Evolutionary conservation across 2,113 vertebrate genomes (phyloP), one percentile per base, ranked within the genome.

Genomic region (Malurus cyaneus): DNA sequence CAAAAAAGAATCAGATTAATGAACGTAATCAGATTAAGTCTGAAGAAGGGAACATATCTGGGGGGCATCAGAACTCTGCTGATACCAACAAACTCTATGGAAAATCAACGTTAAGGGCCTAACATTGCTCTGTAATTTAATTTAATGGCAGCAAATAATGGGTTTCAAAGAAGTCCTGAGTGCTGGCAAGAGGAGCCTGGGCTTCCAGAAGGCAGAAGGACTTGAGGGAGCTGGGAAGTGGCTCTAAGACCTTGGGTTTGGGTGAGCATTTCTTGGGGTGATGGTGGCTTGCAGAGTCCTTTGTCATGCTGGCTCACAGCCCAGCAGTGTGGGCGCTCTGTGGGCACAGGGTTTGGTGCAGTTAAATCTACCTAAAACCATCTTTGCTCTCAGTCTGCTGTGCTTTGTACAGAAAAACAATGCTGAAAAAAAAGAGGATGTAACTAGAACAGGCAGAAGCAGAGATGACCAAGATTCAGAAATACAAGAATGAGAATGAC

Each of bases 1-100:
- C 70, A 73, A 67, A 88, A 91, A 81, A 77, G 60, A 85, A 97
- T 88, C 87, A 70, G 93, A 95, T 96, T 96, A 94, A 95, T 91
- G 87, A 88, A 80, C 0, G 1, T 94, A 93, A 95, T 93, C 87
- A 89, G 91, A 82, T 95, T 89, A 85, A 77, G 54, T 78, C 89
- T 81, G 62, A 91, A 69, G 28, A 89, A 92, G 70, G 81, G 71
- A 89, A 82, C 85, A 19, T 91, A 82, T 92, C 94, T 66, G 46
- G 70, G 77, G 93, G 91, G 78, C 62, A 95, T 91, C 84, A 69
- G 80, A 92, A 82, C 81, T 91, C 61, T 36, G 24, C 91, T 80
- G 76, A 62, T 81, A 46, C 62, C 18, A 12, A 69, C 72, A 70
- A 87, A 44, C 70, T 67, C 5, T 39, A 59, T 53, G 86, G 78